Base-by-base conservation (phyloP, 2,797 vertebrate species). In the Enteromius afrohamiltoni region DNA sequence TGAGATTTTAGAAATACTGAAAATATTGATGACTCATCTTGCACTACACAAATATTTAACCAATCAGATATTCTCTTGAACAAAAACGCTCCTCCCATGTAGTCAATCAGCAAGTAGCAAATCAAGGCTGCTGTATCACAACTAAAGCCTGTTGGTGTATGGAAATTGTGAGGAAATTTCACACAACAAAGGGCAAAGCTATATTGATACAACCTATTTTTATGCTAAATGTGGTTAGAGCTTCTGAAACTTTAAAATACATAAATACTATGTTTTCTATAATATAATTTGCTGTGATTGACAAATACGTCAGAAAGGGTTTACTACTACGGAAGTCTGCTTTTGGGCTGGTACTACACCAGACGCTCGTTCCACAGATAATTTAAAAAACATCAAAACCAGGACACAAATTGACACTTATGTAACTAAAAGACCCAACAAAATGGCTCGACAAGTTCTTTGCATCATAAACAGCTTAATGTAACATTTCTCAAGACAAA, bases 21-120 rank as follows among this genome's bases (percentile, higher is more conserved):
- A 71, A 29, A 53, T n/a, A 55, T 16, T n/a, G 49, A 75, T 55
- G 71, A 75, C 11, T 75, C 49, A 75, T 55, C 49, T 21, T 55
- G 49, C 71, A 53, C 29, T 55, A 55, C 47, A 53, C 10, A 53
- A 1, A 5, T 8, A 16, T 76, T 40, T 60, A 7, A 40, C 13
- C 21, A 60, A 76, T 76, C 53, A 76, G 26, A 60, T 40, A 10
- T 4, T 42, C 7, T 40, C 7, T 60, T 40, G 7, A 76, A 40
- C 14, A 58, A 26, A n/a, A 58, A 76, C 6, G 7, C 40, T 21
- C 34, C 34, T 26, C 53, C 53, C 2, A 14, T 42, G n/a, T 13
- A 26, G 74, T 60, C 53, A 10, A 17, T 6, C n/a, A 60, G 53
- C 4, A 6, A 26, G 4, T 9, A 37, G 21, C 21, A 58, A 58